These are phyloP conservation scores for Acanthopleura granulata DNA, from an alignment of 2,888 invertebrate species.

Conservation along the genomic window DNA sequence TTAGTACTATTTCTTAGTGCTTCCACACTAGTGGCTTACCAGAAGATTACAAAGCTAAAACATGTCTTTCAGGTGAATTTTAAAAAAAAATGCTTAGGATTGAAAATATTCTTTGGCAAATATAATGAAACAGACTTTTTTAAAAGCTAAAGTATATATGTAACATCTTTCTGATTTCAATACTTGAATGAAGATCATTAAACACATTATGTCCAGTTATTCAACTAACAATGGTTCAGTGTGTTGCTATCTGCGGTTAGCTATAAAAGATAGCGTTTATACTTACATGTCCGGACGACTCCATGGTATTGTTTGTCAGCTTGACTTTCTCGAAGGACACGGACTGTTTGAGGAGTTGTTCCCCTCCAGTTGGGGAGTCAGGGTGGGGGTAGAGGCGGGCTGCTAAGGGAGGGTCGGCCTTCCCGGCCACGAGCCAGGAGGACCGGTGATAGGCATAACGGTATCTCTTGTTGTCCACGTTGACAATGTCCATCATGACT, in stretches of 20 bases:
- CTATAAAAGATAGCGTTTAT: not conserved
- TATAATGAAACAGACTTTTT: too few relatives aligned
- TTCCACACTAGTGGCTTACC: too few relatives aligned
- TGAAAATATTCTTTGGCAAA: too few relatives aligned
- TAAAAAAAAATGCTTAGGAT: too few relatives aligned
- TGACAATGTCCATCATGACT: conserved; percentile 95
- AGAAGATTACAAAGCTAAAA: too few relatives aligned
- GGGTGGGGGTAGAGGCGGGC: conserved; percentile 95
- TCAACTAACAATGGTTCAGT: too few relatives aligned
- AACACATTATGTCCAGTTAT: too few relatives aligned
- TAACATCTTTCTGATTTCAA: too few relatives aligned
- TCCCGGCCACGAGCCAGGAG: conserved; percentile 97
- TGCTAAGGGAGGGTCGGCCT: conserved; percentile 95
- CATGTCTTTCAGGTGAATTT: too few relatives aligned
- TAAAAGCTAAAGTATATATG: too few relatives aligned
- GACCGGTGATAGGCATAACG: conserved; percentile 98
- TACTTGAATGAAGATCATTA: too few relatives aligned
- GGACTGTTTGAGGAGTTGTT: conserved; percentile 95
- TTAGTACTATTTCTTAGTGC: too few relatives aligned
- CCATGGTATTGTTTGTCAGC: conserved; percentile 96
- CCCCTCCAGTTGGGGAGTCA: conserved; percentile 94
- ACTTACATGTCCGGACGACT: conserved; percentile 68
- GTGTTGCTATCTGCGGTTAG: not conserved
- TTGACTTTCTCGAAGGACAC: conserved; percentile 99
- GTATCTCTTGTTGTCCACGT: conserved; percentile 91